Evolutionary conservation across 2,797 vertebrate species (phyloP).

Genomic region (Gouania willdenowi): DNA sequence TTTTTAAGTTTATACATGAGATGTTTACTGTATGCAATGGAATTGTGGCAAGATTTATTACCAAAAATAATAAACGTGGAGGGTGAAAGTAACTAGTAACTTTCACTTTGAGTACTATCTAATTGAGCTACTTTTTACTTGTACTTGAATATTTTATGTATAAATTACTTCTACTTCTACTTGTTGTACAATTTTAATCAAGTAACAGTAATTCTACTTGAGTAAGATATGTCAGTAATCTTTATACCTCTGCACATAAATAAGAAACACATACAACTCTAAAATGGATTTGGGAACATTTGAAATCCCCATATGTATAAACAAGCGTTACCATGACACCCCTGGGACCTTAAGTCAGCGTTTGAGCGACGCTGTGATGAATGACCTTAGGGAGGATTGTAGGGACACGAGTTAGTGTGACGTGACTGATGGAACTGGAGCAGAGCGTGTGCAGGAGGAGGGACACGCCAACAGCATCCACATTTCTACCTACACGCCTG

Average conservation of each 20-base stretch:
- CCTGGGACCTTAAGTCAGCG: slow-evolving; percentile 54
- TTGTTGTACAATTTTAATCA: too few species aligned
- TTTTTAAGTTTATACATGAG: too few species aligned
- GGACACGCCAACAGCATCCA: slow-evolving; percentile 9
- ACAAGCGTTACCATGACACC: slow-evolving; percentile 34
- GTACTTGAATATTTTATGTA: too few species aligned
- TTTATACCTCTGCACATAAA: slow-evolving; percentile 17
- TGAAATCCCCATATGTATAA: slow-evolving; percentile 2
- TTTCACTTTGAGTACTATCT: too few species aligned
- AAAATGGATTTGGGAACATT: slow-evolving; percentile 6
- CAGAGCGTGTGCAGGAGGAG: slow-evolving; percentile 31
- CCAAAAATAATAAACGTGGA: too few species aligned
- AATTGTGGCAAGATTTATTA: too few species aligned
- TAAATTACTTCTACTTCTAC: too few species aligned
- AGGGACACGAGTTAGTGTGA: slow-evolving; percentile 40
- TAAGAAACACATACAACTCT: background rate
- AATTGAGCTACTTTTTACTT: too few species aligned
- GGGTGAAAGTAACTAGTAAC: too few species aligned
- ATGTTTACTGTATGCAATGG: too few species aligned
- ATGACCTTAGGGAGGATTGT: slow-evolving; percentile 53
- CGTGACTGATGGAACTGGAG: slow-evolving; percentile 62
- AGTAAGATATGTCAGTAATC: background rate
- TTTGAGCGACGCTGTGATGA: slow-evolving; percentile 65
- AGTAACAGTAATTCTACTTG: too few species aligned
- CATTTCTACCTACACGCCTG: slow-evolving; percentile 13